These are phyloP conservation scores for Lacanobia oleracea DNA, from an alignment of 2,888 invertebrate species.

Conservation along the genomic window DNA sequence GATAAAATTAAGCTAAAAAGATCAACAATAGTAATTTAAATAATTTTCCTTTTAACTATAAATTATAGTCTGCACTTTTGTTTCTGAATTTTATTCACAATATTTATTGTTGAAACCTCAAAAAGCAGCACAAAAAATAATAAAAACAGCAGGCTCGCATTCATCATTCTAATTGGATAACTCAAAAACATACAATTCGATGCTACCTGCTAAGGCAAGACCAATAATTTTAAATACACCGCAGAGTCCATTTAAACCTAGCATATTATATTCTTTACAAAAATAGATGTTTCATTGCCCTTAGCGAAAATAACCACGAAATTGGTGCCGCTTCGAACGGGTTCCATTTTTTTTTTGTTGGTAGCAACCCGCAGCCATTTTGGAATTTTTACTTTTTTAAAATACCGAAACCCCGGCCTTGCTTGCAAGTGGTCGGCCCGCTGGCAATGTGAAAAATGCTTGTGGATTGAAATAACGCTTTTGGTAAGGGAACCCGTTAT, in stretches of 20 bases:
- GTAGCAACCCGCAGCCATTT: constrained; percentile 71
- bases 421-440: constrained; percentile 78
- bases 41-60: not conserved
- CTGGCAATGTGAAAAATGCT: constrained; percentile 72
- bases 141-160: constrained; percentile 9
- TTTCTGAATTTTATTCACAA: not conserved
- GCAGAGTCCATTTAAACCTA: constrained; percentile 30
- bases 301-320: constrained; percentile 75
- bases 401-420: constrained; percentile 79
- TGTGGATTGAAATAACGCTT: constrained; percentile 69
- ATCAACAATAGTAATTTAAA: not conserved
- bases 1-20: constrained; percentile 2
- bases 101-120: constrained; percentile 4
- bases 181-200: constrained; percentile 45
- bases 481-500: constrained; percentile 67
- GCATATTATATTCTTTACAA: constrained; percentile 61
- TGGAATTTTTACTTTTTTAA: constrained; percentile 72
- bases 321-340: constrained; percentile 71
- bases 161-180: constrained; percentile 32
- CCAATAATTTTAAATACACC: constrained; percentile 49
- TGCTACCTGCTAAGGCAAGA: constrained; percentile 25
- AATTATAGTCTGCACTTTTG: not conserved
- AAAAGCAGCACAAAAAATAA: constrained; percentile 33
- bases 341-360: constrained; percentile 64
- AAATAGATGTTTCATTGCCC: constrained; percentile 67